phyloP scores from a whole-genome alignment of 2,113 vertebrate genomes.

The Carassius carassius region DNA sequence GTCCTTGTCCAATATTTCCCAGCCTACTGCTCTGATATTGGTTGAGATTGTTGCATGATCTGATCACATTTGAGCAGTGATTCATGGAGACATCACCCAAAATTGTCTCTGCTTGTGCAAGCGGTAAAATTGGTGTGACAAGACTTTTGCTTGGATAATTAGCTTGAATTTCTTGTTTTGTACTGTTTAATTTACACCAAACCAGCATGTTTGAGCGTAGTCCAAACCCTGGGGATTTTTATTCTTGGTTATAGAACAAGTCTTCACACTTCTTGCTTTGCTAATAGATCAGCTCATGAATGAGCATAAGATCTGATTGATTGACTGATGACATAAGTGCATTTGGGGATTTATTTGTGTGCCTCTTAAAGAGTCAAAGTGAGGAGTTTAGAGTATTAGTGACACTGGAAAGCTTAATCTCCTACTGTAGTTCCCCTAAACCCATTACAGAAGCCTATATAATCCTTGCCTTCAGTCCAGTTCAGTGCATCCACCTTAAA shows the following conservation, averaged over 20 bases:
- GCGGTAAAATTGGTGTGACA: background rate
- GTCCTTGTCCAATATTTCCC: no score
- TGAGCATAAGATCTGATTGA: slow-evolving; percentile 7
- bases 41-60: background rate
- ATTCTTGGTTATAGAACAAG: background rate
- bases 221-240: background rate
- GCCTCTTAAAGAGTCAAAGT: slow-evolving; percentile 11
- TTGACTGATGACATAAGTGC: background rate
- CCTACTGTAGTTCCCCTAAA: slow-evolving; percentile 7
- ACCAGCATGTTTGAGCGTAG: background rate
- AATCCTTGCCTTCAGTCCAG: slow-evolving; percentile 24
- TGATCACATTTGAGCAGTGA: background rate
- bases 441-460: slow-evolving; percentile 35
- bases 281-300: slow-evolving; percentile 12
- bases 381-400: slow-evolving; percentile 30
- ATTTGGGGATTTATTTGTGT: slow-evolving; percentile 17
- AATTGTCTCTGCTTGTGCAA: background rate
- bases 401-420: slow-evolving; percentile 13
- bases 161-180: background rate
- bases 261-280: slow-evolving; percentile 7
- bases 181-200: background rate
- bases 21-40: no score
- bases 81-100: background rate
- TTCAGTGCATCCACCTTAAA: slow-evolving; percentile 8
- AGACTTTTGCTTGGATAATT: background rate